phyloP scores from a whole-genome alignment of 2,113 vertebrate species.

The Lynx canadensis region DNA sequence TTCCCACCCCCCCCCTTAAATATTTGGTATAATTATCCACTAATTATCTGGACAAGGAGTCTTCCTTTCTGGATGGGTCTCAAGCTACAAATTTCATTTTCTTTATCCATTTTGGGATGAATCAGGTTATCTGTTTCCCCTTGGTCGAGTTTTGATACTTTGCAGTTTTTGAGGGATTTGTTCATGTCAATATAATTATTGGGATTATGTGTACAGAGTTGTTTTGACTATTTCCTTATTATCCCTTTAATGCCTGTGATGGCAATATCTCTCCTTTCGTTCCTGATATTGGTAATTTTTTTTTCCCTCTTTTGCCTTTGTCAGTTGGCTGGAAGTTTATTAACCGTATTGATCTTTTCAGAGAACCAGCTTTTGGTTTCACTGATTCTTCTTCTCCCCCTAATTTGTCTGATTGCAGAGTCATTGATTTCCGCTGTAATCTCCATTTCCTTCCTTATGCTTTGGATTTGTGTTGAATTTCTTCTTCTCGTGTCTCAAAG shows the following conservation, averaged over 20 bases:
- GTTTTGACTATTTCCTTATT: background rate
- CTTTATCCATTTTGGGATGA: background rate
- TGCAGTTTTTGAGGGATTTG: background rate
- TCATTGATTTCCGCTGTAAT: background rate
- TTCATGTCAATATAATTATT: too few species aligned
- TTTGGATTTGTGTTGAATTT: background rate
- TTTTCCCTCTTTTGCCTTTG: background rate
- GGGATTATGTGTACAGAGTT: background rate
- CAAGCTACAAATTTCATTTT: background rate
- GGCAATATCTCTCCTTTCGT: background rate
- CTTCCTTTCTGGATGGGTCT: background rate
- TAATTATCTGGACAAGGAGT: background rate
- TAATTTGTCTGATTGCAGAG: background rate
- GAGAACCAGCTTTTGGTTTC: background rate
- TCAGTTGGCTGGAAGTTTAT: background rate
- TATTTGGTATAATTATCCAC: background rate
- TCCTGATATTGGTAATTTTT: background rate
- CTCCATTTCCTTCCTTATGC: background rate
- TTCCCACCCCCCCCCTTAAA: background rate
- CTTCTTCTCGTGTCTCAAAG: background rate
- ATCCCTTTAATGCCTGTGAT: background rate
- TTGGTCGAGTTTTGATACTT: background rate
- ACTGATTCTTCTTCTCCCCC: background rate
- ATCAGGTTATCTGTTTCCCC: background rate
- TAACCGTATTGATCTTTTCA: background rate